Evolutionary conservation across 1,140 invertebrate genomes (phyloP), one percentile per base, ranked within the genome.

Genomic region (Luehdorfia chinensis): DNA sequence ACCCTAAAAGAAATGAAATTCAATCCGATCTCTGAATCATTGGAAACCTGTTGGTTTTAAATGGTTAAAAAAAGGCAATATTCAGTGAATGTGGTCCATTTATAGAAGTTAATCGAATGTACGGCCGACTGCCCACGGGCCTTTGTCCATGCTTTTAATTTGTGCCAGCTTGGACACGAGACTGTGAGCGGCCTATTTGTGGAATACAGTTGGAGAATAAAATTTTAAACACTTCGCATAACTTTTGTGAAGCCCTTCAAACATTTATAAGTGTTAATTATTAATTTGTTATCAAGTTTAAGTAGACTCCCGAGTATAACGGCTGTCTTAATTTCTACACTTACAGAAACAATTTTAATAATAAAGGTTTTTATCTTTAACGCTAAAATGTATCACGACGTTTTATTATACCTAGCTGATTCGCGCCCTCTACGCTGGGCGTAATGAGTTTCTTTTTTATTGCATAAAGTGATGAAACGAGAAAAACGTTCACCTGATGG

Each of bases 21-120:
- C 34, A 12, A 23, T 37, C 11, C 11, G 34, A 7, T 13, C 4
- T 37, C 18, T 37, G 34, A 37, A 37, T 36, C 14, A n/a, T 21
- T 36, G 16, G 33, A 37, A 23, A 37, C 34, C 9, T 37, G 34
- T 21, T 37, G 34, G 1, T 37, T 13, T 9, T 37, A 18, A 37
- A 37, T 18, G 18, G 9, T 37, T 19, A 37, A 37, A 37, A n/a
- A 28, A 59, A 47, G 21, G 25, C 27, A 23, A 19, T 33, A 49
- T 31, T 47, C 30, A 41, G 47, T 37, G 36, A 44, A 28, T 25
- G 23, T 28, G 25, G n/a, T 50, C 49, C 59, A 58, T 58, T 63
- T 63, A 49, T 39, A 41, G 19, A 13, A 56, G 53, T 59, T 66
- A 61, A 67, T 63, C 50, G 56, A 62, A 63, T 57, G 28, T 50